Evolutionary conservation across 2,888 invertebrate species (phyloP).

Genomic region (Proisotoma minuta): DNA sequence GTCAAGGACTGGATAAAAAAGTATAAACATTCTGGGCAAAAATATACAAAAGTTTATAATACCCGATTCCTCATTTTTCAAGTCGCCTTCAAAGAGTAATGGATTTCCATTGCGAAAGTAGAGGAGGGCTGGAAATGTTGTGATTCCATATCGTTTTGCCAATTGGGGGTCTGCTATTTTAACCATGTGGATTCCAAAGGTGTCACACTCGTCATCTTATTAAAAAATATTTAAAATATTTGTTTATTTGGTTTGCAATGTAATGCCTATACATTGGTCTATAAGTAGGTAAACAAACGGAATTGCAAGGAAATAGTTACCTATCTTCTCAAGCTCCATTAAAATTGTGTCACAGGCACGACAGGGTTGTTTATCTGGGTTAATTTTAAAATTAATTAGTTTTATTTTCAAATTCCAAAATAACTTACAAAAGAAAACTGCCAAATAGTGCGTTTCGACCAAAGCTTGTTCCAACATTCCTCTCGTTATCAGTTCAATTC

Average conservation of each 20-base stretch:
- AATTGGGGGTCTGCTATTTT: conserved; percentile 86
- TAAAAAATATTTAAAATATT: conserved; percentile 42
- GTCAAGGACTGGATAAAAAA: conserved; percentile 62
- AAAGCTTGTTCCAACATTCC: conserved; percentile 85
- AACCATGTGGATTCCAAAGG: conserved; percentile 88
- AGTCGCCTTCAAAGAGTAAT: conserved; percentile 67
- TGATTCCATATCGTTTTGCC: conserved; percentile 87
- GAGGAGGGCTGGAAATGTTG: conserved; percentile 87
- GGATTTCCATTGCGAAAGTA: conserved; percentile 87
- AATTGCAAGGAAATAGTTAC: too few species aligned
- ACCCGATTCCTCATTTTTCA: conserved; percentile 42
- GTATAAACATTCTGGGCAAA: too few species aligned
- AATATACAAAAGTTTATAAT: too few species aligned
- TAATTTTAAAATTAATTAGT: not conserved
- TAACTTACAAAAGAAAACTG: conserved; percentile 85
- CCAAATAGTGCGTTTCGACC: conserved; percentile 84
- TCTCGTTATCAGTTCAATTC: conserved; percentile 83
- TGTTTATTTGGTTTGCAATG: too few species aligned
- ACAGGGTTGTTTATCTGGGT: conserved; percentile 82
- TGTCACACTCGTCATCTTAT: conserved; percentile 77
- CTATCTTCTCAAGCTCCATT: conserved; percentile 79
- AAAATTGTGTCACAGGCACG: conserved; percentile 86
- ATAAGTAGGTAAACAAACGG: too few species aligned
- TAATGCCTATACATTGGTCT: too few species aligned
- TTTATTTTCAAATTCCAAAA: conserved; percentile 10